A percentile compares a stretch with the other conserved stretches of the same genome.
These are phyloP conservation scores for Rhinophrynus dorsalis DNA, from an alignment of 2,797 vertebrate genomes.

Conservation along the genomic window DNA sequence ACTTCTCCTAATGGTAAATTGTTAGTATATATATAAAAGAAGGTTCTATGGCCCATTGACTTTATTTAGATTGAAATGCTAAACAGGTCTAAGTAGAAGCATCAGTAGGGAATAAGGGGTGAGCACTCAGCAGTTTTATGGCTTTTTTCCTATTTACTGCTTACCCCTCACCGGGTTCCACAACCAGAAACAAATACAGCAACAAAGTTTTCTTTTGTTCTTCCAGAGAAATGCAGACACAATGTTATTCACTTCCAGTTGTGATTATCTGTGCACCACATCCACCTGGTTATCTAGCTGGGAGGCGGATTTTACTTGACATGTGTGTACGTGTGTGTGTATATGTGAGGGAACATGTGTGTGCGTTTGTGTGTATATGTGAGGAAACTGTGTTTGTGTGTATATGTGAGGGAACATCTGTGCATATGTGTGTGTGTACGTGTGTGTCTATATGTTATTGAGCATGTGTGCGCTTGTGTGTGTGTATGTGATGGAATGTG, in stretches of 20 bases:
- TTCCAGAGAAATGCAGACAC: constrained; percentile 31
- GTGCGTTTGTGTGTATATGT: no score
- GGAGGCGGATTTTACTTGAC: no score
- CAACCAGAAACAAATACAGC: constrained; percentile 34
- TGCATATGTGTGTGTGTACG: no score
- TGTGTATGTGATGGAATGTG: no score
- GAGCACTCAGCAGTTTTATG: constrained; percentile 61
- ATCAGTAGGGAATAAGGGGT: constrained; percentile 61
- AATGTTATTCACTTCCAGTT: constrained; percentile 34
- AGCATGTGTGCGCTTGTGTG: no score
- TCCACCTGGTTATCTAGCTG: no score
- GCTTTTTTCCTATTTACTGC: constrained; percentile 62
- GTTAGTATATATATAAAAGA: constrained; percentile 59
- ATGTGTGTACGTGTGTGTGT: no score
- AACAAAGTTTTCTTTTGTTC: constrained; percentile 47
- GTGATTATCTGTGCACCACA: no score
- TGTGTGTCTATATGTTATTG: no score
- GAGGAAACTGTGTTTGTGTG: no score
- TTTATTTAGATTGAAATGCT: constrained; percentile 72
- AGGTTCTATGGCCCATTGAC: constrained; percentile 67
- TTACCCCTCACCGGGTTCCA: constrained; percentile 62
- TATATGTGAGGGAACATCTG: no score
- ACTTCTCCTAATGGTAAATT: constrained; percentile 68
- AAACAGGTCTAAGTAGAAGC: constrained; percentile 63
- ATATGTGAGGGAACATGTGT: no score